These are phyloP conservation scores for Tetrapedia diversipes DNA, from an alignment of 2,888 invertebrate genomes.

Conservation along the genomic window DNA sequence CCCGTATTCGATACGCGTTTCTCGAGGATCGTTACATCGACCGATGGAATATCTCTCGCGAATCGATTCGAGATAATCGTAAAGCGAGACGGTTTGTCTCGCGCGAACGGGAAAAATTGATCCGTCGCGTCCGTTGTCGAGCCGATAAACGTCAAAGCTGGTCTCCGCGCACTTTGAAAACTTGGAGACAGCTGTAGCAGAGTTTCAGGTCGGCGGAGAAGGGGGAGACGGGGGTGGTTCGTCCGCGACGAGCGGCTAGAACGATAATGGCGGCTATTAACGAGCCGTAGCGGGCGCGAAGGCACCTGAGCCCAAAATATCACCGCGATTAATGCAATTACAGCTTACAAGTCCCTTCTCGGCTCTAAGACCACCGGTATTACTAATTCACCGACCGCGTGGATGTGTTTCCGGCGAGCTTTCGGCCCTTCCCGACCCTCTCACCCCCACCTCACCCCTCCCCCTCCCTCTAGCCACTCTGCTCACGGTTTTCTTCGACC, in stretches of 20 bases:
- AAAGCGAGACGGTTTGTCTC: neutral
- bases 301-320: constrained; percentile 82
- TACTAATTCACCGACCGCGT: constrained; percentile 72
- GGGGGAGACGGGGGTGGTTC: constrained; percentile 35
- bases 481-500: neutral
- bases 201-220: constrained; percentile 45
- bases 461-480: constrained; percentile 82
- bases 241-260: constrained; percentile 57
- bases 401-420: constrained; percentile 63
- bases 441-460: neutral
- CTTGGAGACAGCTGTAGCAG: constrained; percentile 55
- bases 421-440: no score
- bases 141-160: constrained; percentile 63
- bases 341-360: constrained; percentile 81
- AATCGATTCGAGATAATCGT: neutral
- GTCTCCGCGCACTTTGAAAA: constrained; percentile 46
- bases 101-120: neutral
- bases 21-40: neutral
- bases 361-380: constrained; percentile 73
- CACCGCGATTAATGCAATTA: constrained; percentile 82
- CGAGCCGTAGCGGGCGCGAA: constrained; percentile 78
- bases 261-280: constrained; percentile 82
- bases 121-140: constrained; percentile 40
- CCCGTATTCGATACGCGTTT: neutral
- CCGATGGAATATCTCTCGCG: no score